Base-by-base conservation (phyloP, 1,140 invertebrate genomes). In the Scaptomyza montana region DNA sequence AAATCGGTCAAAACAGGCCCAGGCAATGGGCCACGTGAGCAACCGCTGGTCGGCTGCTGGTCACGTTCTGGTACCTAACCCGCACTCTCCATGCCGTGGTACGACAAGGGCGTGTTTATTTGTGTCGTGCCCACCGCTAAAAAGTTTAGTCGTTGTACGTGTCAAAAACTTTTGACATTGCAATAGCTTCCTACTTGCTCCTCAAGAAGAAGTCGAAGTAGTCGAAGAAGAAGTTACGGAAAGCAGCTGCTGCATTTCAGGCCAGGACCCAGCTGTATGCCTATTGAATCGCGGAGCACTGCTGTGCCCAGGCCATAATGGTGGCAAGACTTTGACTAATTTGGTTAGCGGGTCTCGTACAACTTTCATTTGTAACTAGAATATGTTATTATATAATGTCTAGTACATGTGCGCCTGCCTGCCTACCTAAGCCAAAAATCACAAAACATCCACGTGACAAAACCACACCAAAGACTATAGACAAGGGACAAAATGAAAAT, bases 151-250 rank as follows among this genome's bases (percentile, higher is more conserved):
- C 74, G 70, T 66, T 73, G 77, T 77, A 80, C 77, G 77, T 80
- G 74, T 80, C 77, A 80, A 80, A 79, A 80, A 80, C 56, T 80
- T 80, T 80, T 77, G 74, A 80, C 74, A 77, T 66, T 80, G 74
- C 74, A 80, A 74, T 74, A 70, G 60, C 77, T 80, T 66, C 61
- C 65, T 57, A 56, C 74, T 80, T 62, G 65, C 39, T 43, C 39
- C 33, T 36, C 9, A 36, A 36, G 33, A 36, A 8, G 7, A 36
- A 36, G 33, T 9, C 8, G 2, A 36, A 36, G 8, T 9, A 30
- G 3, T 6, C 30, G 30, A 30, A 30, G 30, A 30, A 30, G 30
- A 30, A 30, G 30, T 30, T 6, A 5, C 1, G 30, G 46, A 61
- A 78, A 68, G 66, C 70, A 64, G 60, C 70, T 64, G 68, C 68